Percentiles rank a stretch among this genome's conserved stretches.
These are phyloP conservation scores for Cetoscarus ocellatus DNA, from an alignment of 2,797 vertebrate species.

Conservation along the genomic window DNA sequence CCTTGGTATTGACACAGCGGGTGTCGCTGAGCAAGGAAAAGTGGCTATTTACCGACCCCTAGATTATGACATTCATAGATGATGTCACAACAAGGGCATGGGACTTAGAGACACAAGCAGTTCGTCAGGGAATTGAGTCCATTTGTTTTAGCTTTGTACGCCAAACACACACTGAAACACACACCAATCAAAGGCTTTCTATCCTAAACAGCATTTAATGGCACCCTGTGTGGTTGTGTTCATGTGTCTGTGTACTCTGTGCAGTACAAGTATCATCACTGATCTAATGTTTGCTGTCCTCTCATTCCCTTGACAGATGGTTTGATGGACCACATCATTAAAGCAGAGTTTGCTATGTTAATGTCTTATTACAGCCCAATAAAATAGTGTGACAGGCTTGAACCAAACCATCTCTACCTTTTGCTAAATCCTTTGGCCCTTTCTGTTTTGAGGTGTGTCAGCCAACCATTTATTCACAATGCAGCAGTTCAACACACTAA, in stretches of 20 bases:
- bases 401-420: slow-evolving; percentile 16
- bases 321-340: slow-evolving; percentile 77
- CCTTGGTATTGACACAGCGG: slow-evolving; percentile 99
- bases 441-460: slow-evolving; percentile 19
- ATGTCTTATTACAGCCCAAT: slow-evolving; percentile 51
- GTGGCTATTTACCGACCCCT: slow-evolving; percentile 93
- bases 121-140: slow-evolving; percentile 67
- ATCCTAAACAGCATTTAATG: slow-evolving; percentile 70
- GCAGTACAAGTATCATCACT: slow-evolving; percentile 47
- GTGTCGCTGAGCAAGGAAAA: slow-evolving; percentile 84
- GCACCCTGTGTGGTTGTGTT: slow-evolving; percentile 58
- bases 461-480: slow-evolving; percentile 36
- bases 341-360: slow-evolving; percentile 69
- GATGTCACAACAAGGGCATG: slow-evolving; percentile 91
- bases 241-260: slow-evolving; percentile 4
- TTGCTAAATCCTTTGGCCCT: slow-evolving; percentile 34
- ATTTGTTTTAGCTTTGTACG: slow-evolving; percentile 70
- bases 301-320: slow-evolving; percentile 75
- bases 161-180: slow-evolving; percentile 50
- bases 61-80: slow-evolving; percentile 99
- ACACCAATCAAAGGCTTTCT: slow-evolving; percentile 55
- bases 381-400: too few relatives aligned
- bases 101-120: slow-evolving; percentile 59
- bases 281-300: slow-evolving; percentile 72
- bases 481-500: slow-evolving; percentile 30